phyloP scores from a whole-genome alignment of 2,888 invertebrate species.

The Argyresthia goedartella region DNA sequence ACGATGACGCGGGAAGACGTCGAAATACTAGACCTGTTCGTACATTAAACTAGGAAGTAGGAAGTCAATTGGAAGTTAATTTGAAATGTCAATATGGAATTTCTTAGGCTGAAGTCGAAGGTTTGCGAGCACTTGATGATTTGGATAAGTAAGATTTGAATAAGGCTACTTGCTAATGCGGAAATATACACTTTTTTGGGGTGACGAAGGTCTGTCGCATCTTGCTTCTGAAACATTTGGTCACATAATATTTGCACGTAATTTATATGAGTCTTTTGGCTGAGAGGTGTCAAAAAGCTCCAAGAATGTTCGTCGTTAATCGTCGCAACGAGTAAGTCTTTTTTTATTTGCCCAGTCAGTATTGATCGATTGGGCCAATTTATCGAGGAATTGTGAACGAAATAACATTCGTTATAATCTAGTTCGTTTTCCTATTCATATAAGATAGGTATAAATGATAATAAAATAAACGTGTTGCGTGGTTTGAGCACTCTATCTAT shows the following conservation, averaged over 20 bases:
- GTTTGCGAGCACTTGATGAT: too few relatives aligned
- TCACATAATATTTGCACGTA: not conserved
- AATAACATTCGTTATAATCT: too few relatives aligned
- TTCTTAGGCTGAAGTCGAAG: too few relatives aligned
- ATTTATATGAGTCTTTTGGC: not conserved
- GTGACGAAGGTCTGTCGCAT: not conserved
- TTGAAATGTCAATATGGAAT: not conserved
- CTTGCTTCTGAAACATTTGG: not conserved
- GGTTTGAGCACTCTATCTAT: not conserved
- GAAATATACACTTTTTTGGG: not conserved
- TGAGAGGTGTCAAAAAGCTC: not conserved
- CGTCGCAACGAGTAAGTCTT: not conserved
- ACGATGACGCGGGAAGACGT: slow-evolving; percentile 10
- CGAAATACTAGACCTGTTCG: not conserved
- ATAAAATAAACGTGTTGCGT: too few relatives aligned
- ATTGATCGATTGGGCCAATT: not conserved
- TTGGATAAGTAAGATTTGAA: too few relatives aligned
- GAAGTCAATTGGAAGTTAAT: slow-evolving; percentile 1
- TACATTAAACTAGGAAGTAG: slow-evolving; percentile 3
- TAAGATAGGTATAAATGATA: too few relatives aligned
- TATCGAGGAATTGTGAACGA: not conserved
- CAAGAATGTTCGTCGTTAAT: not conserved
- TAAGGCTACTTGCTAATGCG: not conserved
- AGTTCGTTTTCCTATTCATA: too few relatives aligned
- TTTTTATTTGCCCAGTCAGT: not conserved